phyloP scores from a whole-genome alignment of 2,797 vertebrate species.

The Enoplosus armatus region DNA sequence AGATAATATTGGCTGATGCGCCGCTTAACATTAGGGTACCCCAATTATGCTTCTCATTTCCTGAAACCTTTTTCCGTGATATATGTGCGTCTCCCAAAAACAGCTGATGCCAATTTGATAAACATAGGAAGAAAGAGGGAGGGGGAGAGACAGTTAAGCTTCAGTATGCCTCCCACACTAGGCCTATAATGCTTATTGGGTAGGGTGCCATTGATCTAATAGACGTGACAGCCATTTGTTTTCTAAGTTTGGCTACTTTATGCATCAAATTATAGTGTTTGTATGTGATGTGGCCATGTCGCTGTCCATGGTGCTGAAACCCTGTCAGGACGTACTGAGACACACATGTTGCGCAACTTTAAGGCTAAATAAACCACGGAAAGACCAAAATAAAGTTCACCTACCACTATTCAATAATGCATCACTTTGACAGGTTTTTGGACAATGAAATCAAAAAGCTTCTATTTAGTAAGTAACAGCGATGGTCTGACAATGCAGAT shows the following conservation, averaged over 20 bases:
- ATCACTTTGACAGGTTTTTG: background rate
- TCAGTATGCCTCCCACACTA: slow-evolving; percentile 46
- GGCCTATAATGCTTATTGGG: slow-evolving; percentile 35
- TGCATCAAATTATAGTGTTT: background rate
- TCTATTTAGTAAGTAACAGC: background rate
- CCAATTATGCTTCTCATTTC: slow-evolving; percentile 62
- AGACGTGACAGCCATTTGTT: slow-evolving; percentile 24
- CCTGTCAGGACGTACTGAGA: background rate
- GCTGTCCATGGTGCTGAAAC: slow-evolving; percentile 72
- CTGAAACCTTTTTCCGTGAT: slow-evolving; percentile 59
- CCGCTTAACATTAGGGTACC: slow-evolving; percentile 51
- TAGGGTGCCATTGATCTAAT: slow-evolving; percentile 34
- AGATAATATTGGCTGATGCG: slow-evolving; percentile 73
- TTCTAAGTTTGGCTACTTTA: slow-evolving; percentile 5
- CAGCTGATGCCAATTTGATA: slow-evolving; percentile 66
- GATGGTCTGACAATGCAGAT: background rate
- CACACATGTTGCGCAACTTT: background rate
- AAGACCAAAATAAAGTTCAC: background rate
- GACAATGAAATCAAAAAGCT: background rate
- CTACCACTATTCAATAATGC: fast-evolving
- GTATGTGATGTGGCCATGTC: background rate
- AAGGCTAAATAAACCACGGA: background rate
- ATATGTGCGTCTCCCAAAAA: slow-evolving; percentile 39
- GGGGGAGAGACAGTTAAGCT: slow-evolving; percentile 22
- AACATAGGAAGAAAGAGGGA: slow-evolving; percentile 23